Evolutionary conservation across 2,797 vertebrate genomes (phyloP).

Genomic region (Anomalospiza imberbis): DNA sequence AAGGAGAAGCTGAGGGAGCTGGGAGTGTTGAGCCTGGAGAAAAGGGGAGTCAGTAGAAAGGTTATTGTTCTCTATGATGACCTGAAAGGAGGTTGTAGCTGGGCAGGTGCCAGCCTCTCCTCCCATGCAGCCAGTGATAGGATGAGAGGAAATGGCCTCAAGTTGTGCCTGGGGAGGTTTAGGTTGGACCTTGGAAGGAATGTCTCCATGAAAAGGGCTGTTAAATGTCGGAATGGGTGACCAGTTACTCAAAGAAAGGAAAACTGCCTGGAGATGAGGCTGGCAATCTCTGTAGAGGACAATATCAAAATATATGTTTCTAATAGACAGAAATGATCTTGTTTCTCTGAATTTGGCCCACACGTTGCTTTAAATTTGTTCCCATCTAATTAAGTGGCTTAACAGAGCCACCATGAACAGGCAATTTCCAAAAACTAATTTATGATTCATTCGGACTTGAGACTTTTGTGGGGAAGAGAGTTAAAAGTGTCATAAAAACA

Average conservation of each 20-base stretch:
- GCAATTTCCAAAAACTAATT: not conserved
- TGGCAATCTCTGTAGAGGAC: not conserved
- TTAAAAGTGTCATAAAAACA: not conserved
- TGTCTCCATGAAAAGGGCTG: not conserved
- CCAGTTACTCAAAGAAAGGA: not conserved
- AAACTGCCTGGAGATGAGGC: not conserved
- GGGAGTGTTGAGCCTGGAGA: not conserved
- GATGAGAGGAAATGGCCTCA: not conserved
- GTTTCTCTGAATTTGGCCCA: not conserved
- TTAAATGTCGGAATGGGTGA: fast-evolving
- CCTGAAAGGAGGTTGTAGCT: too few species aligned
- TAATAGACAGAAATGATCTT: not conserved
- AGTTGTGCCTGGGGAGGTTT: not conserved
- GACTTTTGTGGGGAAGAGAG: not conserved
- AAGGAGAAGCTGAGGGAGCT: not conserved
- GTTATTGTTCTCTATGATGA: too few species aligned
- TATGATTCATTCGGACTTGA: not conserved
- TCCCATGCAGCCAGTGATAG: not conserved
- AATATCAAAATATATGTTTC: not conserved
- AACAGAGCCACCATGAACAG: not conserved
- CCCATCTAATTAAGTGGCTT: not conserved
- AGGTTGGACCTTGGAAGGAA: not conserved
- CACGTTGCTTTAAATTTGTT: not conserved
- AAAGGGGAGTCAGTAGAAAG: not conserved
- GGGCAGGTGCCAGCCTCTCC: fast-evolving